phyloP scores from a whole-genome alignment of 2,797 vertebrate genomes.

The Benthosema pterotum region DNA sequence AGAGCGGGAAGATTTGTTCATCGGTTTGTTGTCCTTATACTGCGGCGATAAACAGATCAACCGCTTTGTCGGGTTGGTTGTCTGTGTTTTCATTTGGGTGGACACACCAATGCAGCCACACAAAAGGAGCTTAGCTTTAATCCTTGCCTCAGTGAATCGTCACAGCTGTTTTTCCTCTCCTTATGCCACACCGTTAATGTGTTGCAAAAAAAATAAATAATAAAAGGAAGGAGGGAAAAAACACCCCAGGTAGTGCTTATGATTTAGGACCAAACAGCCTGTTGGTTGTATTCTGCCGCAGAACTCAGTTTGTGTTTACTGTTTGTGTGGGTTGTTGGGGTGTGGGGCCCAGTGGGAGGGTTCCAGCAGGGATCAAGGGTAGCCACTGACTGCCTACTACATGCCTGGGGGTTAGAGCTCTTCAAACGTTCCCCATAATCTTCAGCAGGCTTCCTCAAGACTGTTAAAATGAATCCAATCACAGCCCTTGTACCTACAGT shows the following conservation, averaged over 20 bases:
- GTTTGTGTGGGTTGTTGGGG: slow-evolving; percentile 58
- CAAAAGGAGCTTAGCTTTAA: slow-evolving; percentile 78
- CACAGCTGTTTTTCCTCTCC: slow-evolving; percentile 72
- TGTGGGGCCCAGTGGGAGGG: slow-evolving; percentile 2
- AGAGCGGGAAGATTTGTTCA: slow-evolving; percentile 58
- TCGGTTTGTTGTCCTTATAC: slow-evolving; percentile 45
- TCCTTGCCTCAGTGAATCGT: slow-evolving; percentile 64
- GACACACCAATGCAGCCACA: slow-evolving; percentile 53
- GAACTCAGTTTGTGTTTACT: slow-evolving; percentile 40
- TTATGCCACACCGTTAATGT: slow-evolving; percentile 60
- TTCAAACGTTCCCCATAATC: slow-evolving; percentile 73
- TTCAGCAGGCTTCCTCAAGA: slow-evolving; percentile 64
- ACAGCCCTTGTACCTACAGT: slow-evolving; percentile 50
- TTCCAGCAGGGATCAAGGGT: slow-evolving; percentile 63
- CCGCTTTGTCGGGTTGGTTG: slow-evolving; percentile 35
- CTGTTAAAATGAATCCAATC: slow-evolving; percentile 67
- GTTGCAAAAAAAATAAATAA: no score
- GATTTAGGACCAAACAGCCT: slow-evolving; percentile 41
- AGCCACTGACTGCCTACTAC: slow-evolving; percentile 40
- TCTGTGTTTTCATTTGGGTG: slow-evolving; percentile 65
- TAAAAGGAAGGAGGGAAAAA: slow-evolving; percentile 18
- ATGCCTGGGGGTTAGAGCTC: slow-evolving; percentile 60
- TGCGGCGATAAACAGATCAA: slow-evolving; percentile 43
- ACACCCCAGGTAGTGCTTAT: slow-evolving; percentile 41
- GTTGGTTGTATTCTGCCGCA: slow-evolving; percentile 38